Base-by-base conservation (phyloP, 2,888 invertebrate genomes). In the Lamellibrachia columna region DNA sequence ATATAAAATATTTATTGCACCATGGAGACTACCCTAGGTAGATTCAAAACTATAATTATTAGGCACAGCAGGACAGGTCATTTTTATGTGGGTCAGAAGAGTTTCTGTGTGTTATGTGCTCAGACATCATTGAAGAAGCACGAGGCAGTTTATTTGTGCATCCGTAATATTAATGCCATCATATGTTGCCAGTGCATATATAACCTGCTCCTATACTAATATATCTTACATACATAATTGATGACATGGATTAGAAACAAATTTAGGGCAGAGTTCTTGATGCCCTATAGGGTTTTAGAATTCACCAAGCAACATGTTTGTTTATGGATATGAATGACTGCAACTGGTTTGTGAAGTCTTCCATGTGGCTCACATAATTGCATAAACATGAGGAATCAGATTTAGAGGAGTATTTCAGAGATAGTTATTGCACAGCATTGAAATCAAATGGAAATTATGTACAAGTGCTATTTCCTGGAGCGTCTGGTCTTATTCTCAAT, bases 171-270 rank as follows among this genome's bases (percentile, higher is more conserved):
- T 40, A 40, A 22, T n/a, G 22, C 75, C 15, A 3, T n/a, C 22
- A 75, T 75, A 75, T 6, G 75, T 75, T 75, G 75, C 75, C 22
- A 22, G 75, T 75, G 22, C 75, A 75, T 1, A 40, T 75, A 75
- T 3, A 15, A 75, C 4, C 75, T 22, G 75, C 75, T 75, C 75
- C n/a, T n/a, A 75, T 75, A n/a, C n/a, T 40, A n/a, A 22, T n/a
- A 75, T 75, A 75, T 75, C 75, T 75, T 75, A 75, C 75, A 15
- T 75, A 75, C 75, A 75, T 75, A 75, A 75, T 75, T 75, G 75
- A 75, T 75, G 22, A 2, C 75, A 22, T 75, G 75, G 75, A 75
- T 75, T 15, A 75, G 75, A 75, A 3, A 6, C 3, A 75, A n/a
- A 75, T 75, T 75, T 22, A 75, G 75, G 75, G 22, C 75, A 75